Conservation (phyloP, 2,113 vertebrate genomes). For the Suricata suricatta region DNA sequence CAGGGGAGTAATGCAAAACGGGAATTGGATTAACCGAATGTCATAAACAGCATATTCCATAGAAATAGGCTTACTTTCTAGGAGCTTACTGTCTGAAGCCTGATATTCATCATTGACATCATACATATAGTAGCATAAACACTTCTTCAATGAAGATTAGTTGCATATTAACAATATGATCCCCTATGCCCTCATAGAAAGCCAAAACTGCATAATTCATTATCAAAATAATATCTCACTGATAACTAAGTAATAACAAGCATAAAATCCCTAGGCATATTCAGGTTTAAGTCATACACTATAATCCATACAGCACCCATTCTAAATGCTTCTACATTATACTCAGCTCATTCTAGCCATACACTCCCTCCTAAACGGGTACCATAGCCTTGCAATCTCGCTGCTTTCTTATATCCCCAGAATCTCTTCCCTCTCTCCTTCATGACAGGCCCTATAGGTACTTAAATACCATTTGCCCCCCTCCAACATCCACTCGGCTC, state of each 20-base stretch:
- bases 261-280: neutral
- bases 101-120: neutral
- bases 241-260: neutral
- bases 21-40: neutral
- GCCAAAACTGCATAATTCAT: neutral
- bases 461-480: neutral
- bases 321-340: neutral
- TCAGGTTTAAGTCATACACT: neutral
- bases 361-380: neutral
- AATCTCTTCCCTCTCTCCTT: neutral
- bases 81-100: neutral
- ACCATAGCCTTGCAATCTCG: neutral
- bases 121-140: neutral
- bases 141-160: slow-evolving; percentile 1
- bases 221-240: neutral
- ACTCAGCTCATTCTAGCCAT: neutral
- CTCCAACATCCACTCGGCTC: neutral
- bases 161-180: neutral
- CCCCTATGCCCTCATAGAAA: neutral
- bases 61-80: neutral
- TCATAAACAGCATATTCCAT: neutral
- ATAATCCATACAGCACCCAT: neutral
- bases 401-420: neutral
- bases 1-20: neutral
- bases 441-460: neutral